Base-by-base conservation (phyloP, 2,797 vertebrate genomes). In the Gallinago stenura region DNA sequence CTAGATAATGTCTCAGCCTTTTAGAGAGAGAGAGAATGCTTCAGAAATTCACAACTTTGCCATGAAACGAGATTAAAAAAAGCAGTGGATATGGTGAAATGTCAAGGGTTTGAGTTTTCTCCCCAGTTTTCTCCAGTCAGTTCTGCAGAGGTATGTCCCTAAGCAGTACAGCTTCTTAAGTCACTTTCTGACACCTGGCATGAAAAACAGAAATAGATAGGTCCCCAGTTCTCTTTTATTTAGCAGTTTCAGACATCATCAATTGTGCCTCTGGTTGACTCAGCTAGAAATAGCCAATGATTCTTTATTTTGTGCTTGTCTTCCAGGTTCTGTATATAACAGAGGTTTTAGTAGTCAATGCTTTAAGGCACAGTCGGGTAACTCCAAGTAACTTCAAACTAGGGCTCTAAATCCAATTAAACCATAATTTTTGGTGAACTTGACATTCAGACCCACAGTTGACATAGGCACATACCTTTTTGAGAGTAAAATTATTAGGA, bases 131-230 rank as follows among this genome's bases (percentile, higher is more conserved):
- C 25, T 73, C 56, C 66, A 84, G 43, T 70, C 43, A 66, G 30
- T 77, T 91, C 56, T 77, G 68, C 87, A 89, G 64, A 85, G 48
- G 35, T 75, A 75, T 71, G 53, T 83, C 68, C 60, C 66, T 66
- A 91, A 95, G 48, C 51, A 60, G 64, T 79, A 76, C 72, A 80
- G 85, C 60, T 95, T 81, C 41, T 68, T 64, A 70, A 92, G 64
- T 76, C 75, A 95, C 24, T 85, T 85, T 35, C n/a, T 85, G 79
- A 85, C 30, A 76, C 28, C 28, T 70, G n/a, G 48, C 35, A 70
- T 70, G 73, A 87, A 43, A 31, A 75, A n/a, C 22, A 79, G 66
- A 91, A 60, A 91, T 61, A 64, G 41, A 71, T 85, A 54, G 58
- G 13, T 50, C 70, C 33, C 26, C 41, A 20, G 12, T 76, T 91